A percentile compares a stretch with the other conserved stretches of the same genome.
Evolutionary conservation across 2,888 invertebrate species (phyloP).

Genomic region (Drosophila heteroneura): DNA sequence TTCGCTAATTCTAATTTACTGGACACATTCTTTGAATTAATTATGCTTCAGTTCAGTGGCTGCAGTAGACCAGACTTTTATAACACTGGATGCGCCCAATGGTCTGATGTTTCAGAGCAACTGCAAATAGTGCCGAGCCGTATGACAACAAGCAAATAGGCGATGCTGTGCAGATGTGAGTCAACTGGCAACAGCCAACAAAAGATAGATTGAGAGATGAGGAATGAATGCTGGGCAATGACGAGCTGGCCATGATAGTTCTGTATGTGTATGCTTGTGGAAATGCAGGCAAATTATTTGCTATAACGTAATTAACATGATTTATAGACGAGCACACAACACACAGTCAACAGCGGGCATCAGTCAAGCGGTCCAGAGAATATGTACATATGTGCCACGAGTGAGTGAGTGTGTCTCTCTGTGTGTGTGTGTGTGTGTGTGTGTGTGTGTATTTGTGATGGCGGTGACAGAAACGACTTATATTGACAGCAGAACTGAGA

Average conservation of each 20-base stretch:
- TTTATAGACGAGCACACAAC: conserved; percentile 78
- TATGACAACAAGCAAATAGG: conserved; percentile 62
- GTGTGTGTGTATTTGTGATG: conserved; percentile 60
- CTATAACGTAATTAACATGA: conserved; percentile 80
- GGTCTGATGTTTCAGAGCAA: conserved; percentile 42
- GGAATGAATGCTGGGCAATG: conserved; percentile 1
- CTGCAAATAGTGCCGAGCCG: conserved; percentile 64
- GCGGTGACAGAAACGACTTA: conserved; percentile 59
- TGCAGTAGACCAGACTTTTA: neutral
- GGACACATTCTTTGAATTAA: neutral
- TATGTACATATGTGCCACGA: conserved; percentile 7
- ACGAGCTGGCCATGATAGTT: conserved; percentile 15
- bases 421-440: conserved; percentile 38
- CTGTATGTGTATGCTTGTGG: conserved; percentile 29
- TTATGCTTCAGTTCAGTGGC: neutral
- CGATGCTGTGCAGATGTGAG: conserved; percentile 66
- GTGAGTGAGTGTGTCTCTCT: conserved; percentile 11
- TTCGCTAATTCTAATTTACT: neutral
- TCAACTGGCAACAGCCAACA: conserved; percentile 41
- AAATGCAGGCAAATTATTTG: conserved; percentile 74
- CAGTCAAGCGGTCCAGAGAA: conserved; percentile 46
- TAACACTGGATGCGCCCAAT: conserved; percentile 6
- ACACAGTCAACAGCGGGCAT: conserved; percentile 56
- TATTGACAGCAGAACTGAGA: conserved; percentile 67
- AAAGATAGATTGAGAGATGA: conserved; percentile 6